phyloP scores from a whole-genome alignment of 2,888 invertebrate genomes.

The Lithophane semibrunnea region DNA sequence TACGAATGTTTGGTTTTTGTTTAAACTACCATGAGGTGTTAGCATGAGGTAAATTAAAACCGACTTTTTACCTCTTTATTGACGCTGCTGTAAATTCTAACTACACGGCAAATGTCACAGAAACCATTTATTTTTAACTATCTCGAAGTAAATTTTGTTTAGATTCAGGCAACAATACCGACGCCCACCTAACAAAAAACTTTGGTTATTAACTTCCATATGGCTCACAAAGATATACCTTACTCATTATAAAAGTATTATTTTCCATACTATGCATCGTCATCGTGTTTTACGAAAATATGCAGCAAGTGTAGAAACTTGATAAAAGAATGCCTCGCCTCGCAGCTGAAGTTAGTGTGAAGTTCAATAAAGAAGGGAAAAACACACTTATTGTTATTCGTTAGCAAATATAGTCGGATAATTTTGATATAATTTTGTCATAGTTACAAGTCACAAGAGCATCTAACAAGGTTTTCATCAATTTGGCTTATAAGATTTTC shows the following conservation, averaged over 20 bases:
- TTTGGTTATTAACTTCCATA: slow-evolving; percentile 31
- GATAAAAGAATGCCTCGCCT: slow-evolving; percentile 9
- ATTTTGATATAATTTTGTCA: not conserved
- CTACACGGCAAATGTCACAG: not conserved
- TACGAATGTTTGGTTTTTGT: too few relatives aligned
- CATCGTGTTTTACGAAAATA: slow-evolving; percentile 35
- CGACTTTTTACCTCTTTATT: not conserved
- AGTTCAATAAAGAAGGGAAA: not conserved
- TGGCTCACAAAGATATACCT: slow-evolving; percentile 17
- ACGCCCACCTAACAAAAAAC: slow-evolving; percentile 7
- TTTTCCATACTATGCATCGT: slow-evolving; percentile 24
- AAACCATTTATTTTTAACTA: not conserved
- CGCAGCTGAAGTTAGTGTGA: not conserved
- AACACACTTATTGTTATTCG: not conserved
- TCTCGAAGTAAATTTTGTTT: slow-evolving; percentile 5
- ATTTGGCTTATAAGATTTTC: not conserved
- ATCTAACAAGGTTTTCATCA: not conserved
- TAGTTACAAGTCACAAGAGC: not conserved
- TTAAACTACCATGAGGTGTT: too few relatives aligned
- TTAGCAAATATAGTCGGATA: not conserved
- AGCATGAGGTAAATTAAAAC: not conserved
- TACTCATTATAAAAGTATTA: not conserved
- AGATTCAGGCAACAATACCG: not conserved
- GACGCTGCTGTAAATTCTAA: not conserved
- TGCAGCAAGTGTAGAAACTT: not conserved